A percentile compares a stretch with the other conserved stretches of the same genome.
These are phyloP conservation scores for Endomychus coccineus DNA, from an alignment of 2,888 invertebrate species.

Conservation along the genomic window DNA sequence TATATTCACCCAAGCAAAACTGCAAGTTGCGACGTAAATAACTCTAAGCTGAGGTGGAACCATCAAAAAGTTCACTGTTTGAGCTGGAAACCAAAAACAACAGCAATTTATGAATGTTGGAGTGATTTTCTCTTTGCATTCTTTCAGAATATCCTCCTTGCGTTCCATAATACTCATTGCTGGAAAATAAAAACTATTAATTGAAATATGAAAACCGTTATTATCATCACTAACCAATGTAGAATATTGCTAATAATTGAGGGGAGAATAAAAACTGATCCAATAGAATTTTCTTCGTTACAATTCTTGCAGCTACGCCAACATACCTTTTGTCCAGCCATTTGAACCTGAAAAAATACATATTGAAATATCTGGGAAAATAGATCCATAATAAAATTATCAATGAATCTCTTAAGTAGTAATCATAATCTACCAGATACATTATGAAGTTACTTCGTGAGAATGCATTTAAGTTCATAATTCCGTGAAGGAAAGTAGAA, in stretches of 20 bases:
- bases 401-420: no score
- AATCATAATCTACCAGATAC: no score
- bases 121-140: conserved; percentile 62
- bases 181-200: conserved; percentile 37
- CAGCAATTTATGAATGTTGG: conserved; percentile 70
- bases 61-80: conserved; percentile 68
- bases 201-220: background rate
- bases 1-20: conserved; percentile 79
- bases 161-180: conserved; percentile 71
- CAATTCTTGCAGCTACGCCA: conserved; percentile 56
- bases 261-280: conserved; percentile 77
- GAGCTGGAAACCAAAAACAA: conserved; percentile 76
- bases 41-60: conserved; percentile 68
- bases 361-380: no score
- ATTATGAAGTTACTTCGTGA: no score
- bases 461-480: no score
- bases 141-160: conserved; percentile 60
- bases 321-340: conserved; percentile 64
- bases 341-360: conserved; percentile 63
- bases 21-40: conserved; percentile 68
- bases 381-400: no score
- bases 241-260: conserved; percentile 61
- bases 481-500: no score
- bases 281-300: conserved; percentile 60
- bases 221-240: conserved; percentile 51